phyloP scores from a whole-genome alignment of 2,113 vertebrate species.

The Thamnaconus septentrionalis region DNA sequence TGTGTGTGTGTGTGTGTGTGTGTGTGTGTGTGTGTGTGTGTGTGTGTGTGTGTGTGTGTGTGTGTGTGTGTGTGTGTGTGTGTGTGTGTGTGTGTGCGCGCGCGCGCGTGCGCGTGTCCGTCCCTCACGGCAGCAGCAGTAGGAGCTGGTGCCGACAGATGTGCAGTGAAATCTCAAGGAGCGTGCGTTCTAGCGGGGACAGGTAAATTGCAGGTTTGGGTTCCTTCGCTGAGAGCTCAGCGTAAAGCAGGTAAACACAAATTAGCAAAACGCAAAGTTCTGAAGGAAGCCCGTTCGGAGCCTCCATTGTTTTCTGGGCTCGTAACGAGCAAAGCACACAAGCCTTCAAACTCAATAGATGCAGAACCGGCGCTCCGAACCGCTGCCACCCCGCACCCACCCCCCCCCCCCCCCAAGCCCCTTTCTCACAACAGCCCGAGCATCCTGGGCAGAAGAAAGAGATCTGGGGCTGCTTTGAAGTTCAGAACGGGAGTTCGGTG shows the following conservation, averaged over 20 bases:
- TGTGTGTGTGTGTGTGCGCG: too few species aligned
- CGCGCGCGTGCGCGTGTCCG: too few species aligned
- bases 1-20: conserved; percentile 1
- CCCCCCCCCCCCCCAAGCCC: not conserved
- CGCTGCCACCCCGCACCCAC: not conserved
- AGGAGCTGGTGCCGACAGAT: conserved; percentile 18
- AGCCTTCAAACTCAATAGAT: conserved; percentile 6
- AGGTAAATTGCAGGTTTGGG: conserved; percentile 24
- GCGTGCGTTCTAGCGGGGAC: conserved; percentile 24
- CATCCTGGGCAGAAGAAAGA: conserved; percentile 17
- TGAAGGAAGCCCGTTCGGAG: not conserved
- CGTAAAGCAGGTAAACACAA: conserved; percentile 1
- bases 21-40: too few species aligned
- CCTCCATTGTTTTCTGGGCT: conserved; percentile 22
- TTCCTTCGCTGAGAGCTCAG: conserved; percentile 4
- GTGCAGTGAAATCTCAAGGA: conserved; percentile 24
- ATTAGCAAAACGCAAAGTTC: conserved; percentile 1
- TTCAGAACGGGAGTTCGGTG: not conserved
- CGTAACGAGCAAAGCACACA: conserved; percentile 19
- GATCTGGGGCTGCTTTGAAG: not conserved
- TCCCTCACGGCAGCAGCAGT: too few species aligned
- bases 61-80: too few species aligned
- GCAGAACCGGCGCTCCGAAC: conserved; percentile 4
- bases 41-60: too few species aligned
- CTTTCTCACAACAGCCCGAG: conserved; percentile 10